Evolutionary conservation across 1,140 invertebrate genomes (phyloP).

Genomic region (Cecropterus lyciades): DNA sequence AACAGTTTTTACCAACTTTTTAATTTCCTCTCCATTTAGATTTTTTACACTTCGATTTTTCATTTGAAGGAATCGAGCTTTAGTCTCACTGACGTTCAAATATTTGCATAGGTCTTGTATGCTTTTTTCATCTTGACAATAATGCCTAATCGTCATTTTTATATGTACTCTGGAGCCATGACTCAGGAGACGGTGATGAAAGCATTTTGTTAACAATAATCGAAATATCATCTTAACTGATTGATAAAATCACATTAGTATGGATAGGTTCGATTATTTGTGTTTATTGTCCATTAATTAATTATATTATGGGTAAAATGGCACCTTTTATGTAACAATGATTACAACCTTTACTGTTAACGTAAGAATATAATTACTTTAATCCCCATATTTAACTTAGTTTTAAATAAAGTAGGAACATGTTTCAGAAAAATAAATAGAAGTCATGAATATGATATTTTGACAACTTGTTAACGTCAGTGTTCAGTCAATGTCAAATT

Average conservation of each 20-base stretch:
- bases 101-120: constrained; percentile 55
- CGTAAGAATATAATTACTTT: too few relatives aligned
- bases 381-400: too few relatives aligned
- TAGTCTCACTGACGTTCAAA: constrained; percentile 57
- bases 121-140: constrained; percentile 40
- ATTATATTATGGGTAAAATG: too few relatives aligned
- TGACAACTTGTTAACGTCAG: too few relatives aligned
- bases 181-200: neutral
- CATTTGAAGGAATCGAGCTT: constrained; percentile 59
- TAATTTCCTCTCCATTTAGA: constrained; percentile 49
- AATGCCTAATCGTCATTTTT: constrained; percentile 15
- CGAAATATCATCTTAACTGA: constrained; percentile 6
- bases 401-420: too few relatives aligned
- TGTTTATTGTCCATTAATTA: too few relatives aligned
- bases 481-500: too few relatives aligned
- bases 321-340: too few relatives aligned
- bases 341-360: too few relatives aligned
- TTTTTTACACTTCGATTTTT: constrained; percentile 67
- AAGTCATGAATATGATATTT: too few relatives aligned
- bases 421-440: too few relatives aligned
- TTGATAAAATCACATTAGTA: neutral
- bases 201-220: constrained; percentile 13
- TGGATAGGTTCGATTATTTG: neutral
- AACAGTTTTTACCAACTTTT: constrained; percentile 51
- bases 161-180: neutral